Evolutionary conservation across 2,113 vertebrate genomes (phyloP).

Genomic region (Noctilio leporinus): DNA sequence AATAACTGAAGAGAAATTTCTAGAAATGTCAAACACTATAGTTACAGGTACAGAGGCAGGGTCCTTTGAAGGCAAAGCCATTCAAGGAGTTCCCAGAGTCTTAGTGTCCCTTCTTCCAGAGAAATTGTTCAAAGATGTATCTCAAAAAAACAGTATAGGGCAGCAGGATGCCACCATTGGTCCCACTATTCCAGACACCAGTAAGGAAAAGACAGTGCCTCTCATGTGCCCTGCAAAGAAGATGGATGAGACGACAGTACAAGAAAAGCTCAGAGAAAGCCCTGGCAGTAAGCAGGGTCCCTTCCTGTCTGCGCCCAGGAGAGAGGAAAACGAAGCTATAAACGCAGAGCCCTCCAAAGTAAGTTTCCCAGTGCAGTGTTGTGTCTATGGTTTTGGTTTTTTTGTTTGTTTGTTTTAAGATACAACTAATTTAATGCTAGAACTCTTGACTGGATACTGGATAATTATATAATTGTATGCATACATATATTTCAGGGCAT

Average conservation of each 20-base stretch:
- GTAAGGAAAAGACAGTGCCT: not conserved
- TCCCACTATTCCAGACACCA: not conserved
- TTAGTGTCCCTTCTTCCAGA: slow-evolving; percentile 4
- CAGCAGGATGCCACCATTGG: not conserved
- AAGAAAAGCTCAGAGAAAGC: slow-evolving; percentile 36
- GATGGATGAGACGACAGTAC: not conserved
- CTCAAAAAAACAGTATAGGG: not conserved
- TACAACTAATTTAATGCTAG: not conserved
- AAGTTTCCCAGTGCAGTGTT: not conserved
- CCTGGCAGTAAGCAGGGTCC: not conserved
- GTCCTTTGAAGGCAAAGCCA: not conserved
- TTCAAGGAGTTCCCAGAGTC: slow-evolving; percentile 7
- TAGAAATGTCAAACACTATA: not conserved
- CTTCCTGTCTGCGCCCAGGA: slow-evolving; percentile 21
- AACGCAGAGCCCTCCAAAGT: slow-evolving; percentile 65
- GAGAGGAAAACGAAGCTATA: slow-evolving; percentile 65
- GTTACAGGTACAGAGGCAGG: not conserved
- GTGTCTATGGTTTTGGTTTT: no score
- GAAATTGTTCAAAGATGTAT: not conserved
- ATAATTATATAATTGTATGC: not conserved
- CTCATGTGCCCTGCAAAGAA: not conserved
- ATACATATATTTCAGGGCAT: not conserved
- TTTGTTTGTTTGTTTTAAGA: not conserved
- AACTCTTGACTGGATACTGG: slow-evolving; percentile 17
- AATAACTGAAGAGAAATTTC: not conserved